Conservation (phyloP, 2,888 invertebrate genomes). For the Bimastos eiseni region DNA sequence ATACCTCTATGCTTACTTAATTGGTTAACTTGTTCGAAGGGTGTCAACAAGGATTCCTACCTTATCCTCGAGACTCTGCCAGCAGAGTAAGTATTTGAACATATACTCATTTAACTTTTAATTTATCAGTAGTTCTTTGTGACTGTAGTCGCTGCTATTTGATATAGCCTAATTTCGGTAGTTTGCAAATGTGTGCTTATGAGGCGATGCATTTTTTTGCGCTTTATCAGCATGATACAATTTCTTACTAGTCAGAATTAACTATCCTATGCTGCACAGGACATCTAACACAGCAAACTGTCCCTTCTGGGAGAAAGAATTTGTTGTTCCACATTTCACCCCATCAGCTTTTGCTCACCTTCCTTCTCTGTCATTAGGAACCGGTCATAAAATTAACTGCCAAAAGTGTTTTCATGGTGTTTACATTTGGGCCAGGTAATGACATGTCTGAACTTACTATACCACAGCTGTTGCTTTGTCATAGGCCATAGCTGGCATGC, state of each 20-base stretch:
- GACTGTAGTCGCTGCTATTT: background rate
- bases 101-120: background rate
- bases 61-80: slow-evolving; percentile 94
- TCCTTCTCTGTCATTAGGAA: no score
- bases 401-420: no score
- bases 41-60: slow-evolving; percentile 83
- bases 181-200: background rate
- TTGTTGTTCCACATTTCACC: no score
- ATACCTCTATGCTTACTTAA: background rate
- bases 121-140: background rate
- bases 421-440: no score
- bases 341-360: no score
- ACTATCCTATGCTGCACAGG: background rate
- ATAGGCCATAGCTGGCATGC: no score
- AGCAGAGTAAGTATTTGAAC: slow-evolving; percentile 73
- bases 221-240: no score
- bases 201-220: background rate
- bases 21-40: slow-evolving; percentile 52
- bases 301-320: background rate
- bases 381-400: no score
- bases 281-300: background rate
- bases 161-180: background rate
- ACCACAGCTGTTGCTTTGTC: no score
- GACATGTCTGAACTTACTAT: no score
- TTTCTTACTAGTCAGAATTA: background rate